Conservation (phyloP, 2,888 invertebrate species). For the Andrena bicolor region DNA sequence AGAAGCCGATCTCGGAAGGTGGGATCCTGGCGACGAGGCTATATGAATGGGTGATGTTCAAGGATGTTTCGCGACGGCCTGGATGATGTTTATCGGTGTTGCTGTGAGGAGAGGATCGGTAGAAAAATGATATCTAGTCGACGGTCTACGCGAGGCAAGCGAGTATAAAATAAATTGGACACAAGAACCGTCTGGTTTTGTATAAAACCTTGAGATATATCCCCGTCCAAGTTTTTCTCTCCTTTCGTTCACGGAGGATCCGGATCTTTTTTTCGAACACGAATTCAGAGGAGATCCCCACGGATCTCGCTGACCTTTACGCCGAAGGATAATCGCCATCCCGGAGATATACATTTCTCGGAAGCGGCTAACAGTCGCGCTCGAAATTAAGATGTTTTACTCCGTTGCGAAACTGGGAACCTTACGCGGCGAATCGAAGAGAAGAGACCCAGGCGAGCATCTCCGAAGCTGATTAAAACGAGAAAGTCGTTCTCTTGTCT, state of each 20-base stretch:
- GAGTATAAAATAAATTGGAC: conserved; percentile 47
- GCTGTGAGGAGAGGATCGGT: conserved; percentile 37
- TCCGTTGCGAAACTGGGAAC: neutral
- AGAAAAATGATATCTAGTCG: conserved; percentile 46
- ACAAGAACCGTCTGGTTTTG: conserved; percentile 39
- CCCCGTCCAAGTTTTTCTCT: conserved; percentile 23
- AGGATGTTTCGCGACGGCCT: conserved; percentile 23
- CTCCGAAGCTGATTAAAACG: neutral
- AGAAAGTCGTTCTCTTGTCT: neutral
- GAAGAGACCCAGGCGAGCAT: neutral
- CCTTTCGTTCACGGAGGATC: neutral
- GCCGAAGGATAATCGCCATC: conserved; percentile 13
- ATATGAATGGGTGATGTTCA: neutral
- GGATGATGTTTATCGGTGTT: conserved; percentile 29
- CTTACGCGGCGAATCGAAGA: too few relatives aligned
- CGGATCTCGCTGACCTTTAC: conserved; percentile 41
- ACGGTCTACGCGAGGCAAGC: conserved; percentile 40
- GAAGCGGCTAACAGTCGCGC: neutral
- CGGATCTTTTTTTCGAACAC: conserved; percentile 16
- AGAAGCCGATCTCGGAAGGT: neutral
- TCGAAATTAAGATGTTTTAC: neutral
- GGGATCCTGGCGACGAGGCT: neutral
- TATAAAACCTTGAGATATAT: conserved; percentile 28
- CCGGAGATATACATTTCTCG: neutral
- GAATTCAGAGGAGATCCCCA: conserved; percentile 34